Base-by-base conservation (phyloP, 2,113 vertebrate species). In the Picathartes gymnocephalus region DNA sequence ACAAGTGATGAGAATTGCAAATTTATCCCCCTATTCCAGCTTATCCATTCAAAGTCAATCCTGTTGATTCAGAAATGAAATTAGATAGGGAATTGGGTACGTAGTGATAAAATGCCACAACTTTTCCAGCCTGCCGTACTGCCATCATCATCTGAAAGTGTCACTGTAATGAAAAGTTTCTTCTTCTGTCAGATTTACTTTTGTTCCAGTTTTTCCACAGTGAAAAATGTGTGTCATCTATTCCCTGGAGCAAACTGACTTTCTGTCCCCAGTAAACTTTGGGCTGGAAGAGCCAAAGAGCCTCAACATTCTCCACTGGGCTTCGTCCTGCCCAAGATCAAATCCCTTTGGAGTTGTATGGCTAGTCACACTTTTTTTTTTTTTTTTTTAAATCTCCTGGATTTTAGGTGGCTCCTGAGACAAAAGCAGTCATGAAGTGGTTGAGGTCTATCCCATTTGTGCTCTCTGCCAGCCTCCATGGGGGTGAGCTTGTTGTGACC, bases 371-470 rank as follows among this genome's bases (percentile, higher is more conserved):
- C 4, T 4, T 18, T 35, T 33, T 20, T 45, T 35, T 39, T 15
- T 28, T n/a, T 44, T 44, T 47, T 44, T 82, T 35, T 20, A n/a
- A n/a, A 39, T 3, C 23, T 53, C 11, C 15, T 81, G 57, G 11
- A 35, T 92, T 96, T 81, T 95, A 99, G 99, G 98, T 99, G 91
- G 99, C 99, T 17, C 99, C 99, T 11, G 99, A 99, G 97, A 99
- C 99, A 2, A 99, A 98, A 62, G 99, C 99, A 8, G 95, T 99
- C 60, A 99, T 99, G 99, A 99, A 99, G 92, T 99, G 99, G 99
- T 97, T 98, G 90, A 97, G 98, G 58, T 98, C 98, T 4, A 95
- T 98, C 24, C 99, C 99, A 0, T 99, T 99, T 1, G 98, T 99
- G 70, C 98, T 99, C 81, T 99, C 99, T 6, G 99, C 99, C 86